Evolutionary conservation across 1,140 invertebrate genomes (phyloP).

Genomic region (Leptestheria dahalacensis): DNA sequence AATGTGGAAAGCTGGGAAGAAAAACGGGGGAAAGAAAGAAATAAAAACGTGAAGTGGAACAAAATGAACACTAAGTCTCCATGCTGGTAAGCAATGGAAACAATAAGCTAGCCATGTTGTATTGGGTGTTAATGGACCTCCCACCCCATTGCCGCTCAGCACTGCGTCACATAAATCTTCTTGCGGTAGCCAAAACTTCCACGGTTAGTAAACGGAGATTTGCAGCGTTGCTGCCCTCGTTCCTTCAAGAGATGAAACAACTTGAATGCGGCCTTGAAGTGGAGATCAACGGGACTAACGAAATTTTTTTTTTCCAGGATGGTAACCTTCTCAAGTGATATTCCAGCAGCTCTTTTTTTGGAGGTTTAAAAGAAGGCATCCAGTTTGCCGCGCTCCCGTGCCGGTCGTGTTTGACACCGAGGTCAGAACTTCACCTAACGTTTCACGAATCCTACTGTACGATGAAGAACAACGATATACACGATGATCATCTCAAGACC

Average conservation of each 20-base stretch:
- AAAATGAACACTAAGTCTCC: too few species aligned
- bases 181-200: too few species aligned
- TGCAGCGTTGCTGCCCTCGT: too few species aligned
- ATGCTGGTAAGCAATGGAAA: too few species aligned
- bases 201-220: too few species aligned
- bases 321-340: neutral
- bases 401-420: neutral
- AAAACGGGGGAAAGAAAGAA: too few species aligned
- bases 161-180: neutral
- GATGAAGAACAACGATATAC: neutral
- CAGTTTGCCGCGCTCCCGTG: neutral
- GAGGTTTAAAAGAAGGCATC: neutral
- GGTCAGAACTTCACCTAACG: neutral
- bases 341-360: neutral
- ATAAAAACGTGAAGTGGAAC: too few species aligned
- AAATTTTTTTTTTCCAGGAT: neutral
- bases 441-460: neutral
- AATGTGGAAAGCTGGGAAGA: too few species aligned
- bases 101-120: too few species aligned
- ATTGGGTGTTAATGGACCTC: neutral
- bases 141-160: neutral
- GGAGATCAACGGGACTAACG: neutral
- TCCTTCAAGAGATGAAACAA: too few species aligned
- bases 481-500: neutral
- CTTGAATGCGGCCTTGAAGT: neutral